Evolutionary conservation across 2,113 vertebrate species (phyloP).

Genomic region (Cygnus atratus): DNA sequence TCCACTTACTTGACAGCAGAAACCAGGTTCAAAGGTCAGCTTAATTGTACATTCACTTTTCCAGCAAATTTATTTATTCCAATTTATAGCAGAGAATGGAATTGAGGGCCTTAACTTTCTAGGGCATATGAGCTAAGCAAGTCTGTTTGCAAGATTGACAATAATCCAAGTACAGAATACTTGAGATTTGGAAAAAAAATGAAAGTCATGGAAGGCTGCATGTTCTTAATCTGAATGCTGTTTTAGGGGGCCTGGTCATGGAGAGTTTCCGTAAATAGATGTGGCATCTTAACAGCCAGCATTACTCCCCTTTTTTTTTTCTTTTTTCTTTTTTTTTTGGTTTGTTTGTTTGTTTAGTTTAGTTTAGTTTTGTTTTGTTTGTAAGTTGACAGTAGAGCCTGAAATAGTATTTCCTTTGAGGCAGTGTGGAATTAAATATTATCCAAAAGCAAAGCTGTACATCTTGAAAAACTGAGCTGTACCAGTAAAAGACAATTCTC

Average conservation of each 20-base stretch:
- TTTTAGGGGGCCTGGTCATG: too few relatives aligned
- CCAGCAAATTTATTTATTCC: not conserved
- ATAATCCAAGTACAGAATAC: not conserved
- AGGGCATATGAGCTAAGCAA: fast-evolving
- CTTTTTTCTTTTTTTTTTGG: too few relatives aligned
- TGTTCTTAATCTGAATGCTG: not conserved
- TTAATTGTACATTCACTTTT: not conserved
- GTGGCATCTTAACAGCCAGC: not conserved
- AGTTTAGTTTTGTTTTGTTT: not conserved
- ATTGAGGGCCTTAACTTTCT: not conserved
- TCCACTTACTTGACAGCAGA: not conserved
- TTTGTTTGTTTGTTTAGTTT: too few relatives aligned
- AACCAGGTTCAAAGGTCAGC: not conserved
- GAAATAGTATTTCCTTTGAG: not conserved
- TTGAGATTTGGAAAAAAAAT: not conserved
- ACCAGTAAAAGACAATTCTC: not conserved
- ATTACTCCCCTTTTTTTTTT: not conserved
- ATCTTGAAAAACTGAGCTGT: not conserved
- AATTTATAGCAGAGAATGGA: not conserved
- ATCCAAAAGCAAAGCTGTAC: not conserved
- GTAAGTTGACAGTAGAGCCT: not conserved
- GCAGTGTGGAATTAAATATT: not conserved
- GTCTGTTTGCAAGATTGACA: not conserved
- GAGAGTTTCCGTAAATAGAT: not conserved
- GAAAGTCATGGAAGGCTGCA: not conserved